Percentiles rank a stretch among this genome's conserved stretches.
phyloP scores from a whole-genome alignment of 2,797 vertebrate genomes.

The Gorsachius magnificus region DNA sequence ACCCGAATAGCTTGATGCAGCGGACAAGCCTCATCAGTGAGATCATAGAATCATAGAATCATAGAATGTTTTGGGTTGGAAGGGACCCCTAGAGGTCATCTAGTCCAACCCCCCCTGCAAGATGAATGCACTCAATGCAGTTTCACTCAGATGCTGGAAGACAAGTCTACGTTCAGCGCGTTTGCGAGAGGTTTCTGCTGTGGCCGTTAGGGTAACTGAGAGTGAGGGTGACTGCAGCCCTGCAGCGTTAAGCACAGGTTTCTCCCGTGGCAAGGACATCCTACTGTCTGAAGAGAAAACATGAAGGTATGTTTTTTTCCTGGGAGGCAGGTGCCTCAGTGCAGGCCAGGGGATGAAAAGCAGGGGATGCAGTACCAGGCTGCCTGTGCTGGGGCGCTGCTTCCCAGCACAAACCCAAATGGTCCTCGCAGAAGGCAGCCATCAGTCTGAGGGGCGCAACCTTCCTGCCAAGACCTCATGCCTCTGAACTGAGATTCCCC shows the following conservation, averaged over 20 bases:
- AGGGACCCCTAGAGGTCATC: no score
- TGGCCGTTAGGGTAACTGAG: background rate
- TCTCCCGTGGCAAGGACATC: background rate
- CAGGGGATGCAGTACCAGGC: background rate
- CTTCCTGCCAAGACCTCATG: background rate
- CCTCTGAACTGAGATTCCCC: conserved; percentile 27
- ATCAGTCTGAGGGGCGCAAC: background rate
- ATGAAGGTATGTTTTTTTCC: background rate
- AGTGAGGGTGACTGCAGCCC: background rate
- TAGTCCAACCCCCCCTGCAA: no score
- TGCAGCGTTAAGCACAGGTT: background rate
- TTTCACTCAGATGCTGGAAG: background rate
- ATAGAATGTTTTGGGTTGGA: no score
- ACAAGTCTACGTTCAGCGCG: background rate
- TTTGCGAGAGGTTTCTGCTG: background rate
- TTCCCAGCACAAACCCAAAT: background rate
- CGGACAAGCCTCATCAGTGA: background rate
- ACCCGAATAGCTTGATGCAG: background rate
- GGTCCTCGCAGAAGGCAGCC: background rate
- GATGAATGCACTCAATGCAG: rapidly evolving
- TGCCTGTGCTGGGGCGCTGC: background rate
- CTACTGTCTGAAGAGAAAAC: background rate
- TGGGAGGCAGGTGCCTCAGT: rapidly evolving
- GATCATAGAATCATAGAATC: no score
- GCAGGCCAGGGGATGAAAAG: background rate